A percentile compares a stretch with the other conserved stretches of the same genome.
These are phyloP conservation scores for Arnoldichthys spilopterus DNA, from an alignment of 2,797 vertebrate genomes.

Conservation along the genomic window DNA sequence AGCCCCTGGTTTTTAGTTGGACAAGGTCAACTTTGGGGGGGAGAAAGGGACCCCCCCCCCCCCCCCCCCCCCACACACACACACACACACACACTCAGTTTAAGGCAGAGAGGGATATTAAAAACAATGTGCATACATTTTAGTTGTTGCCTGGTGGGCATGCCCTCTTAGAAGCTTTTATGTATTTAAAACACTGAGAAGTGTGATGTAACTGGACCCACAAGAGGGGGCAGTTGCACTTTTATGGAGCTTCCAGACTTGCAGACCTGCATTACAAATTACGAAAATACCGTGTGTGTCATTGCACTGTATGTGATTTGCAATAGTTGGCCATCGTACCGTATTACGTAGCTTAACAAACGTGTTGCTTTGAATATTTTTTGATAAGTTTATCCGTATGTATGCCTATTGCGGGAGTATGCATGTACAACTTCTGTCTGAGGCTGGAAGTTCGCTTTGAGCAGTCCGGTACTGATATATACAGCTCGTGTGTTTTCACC, in stretches of 20 bases:
- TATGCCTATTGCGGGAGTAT: no score
- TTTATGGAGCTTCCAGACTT: not conserved
- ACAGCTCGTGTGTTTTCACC: not conserved
- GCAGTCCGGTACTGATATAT: not conserved
- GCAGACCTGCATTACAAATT: not conserved
- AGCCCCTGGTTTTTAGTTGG: no score
- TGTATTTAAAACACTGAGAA: not conserved
- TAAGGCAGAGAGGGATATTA: not conserved
- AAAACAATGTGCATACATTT: conserved; percentile 2
- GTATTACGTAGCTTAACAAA: not conserved
- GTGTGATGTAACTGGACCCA: conserved; percentile 7
- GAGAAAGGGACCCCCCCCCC: no score
- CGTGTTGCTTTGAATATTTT: no score
- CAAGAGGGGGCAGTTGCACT: conserved; percentile 1
- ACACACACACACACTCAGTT: no score
- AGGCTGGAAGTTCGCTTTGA: no score
- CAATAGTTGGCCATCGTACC: not conserved
- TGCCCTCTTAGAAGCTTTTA: not conserved
- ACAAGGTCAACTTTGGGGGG: not conserved
- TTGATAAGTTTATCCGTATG: no score
- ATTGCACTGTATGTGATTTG: not conserved
- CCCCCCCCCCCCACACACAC: not conserved
- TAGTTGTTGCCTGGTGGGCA: not conserved
- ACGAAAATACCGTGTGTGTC: not conserved
- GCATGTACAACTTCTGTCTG: no score